phyloP scores from a whole-genome alignment of 2,113 vertebrate species.

The Rhinopithecus roxellana region DNA sequence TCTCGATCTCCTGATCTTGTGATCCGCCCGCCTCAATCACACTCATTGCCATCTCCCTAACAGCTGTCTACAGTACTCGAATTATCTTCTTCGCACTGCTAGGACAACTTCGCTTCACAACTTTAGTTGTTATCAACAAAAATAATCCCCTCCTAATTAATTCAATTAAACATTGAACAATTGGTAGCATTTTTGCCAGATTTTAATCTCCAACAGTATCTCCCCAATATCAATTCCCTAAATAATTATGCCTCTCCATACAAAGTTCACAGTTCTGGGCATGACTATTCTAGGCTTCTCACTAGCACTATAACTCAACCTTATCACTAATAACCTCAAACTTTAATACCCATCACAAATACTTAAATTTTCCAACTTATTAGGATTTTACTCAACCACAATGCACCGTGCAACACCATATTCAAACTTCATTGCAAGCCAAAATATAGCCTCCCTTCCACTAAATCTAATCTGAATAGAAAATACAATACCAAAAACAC shows the following conservation, averaged over 20 bases:
- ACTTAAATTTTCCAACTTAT: background rate
- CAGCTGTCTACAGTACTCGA: background rate
- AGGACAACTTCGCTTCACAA: background rate
- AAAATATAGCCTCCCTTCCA: background rate
- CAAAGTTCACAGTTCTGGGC: background rate
- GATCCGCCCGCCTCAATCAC: background rate
- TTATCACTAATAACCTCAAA: background rate
- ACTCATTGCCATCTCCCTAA: background rate
- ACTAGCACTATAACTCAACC: background rate
- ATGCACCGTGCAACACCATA: background rate
- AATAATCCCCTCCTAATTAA: background rate
- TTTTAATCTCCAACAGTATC: background rate
- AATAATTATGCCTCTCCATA: background rate
- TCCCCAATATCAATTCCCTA: accelerated
- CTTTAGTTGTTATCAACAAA: background rate
- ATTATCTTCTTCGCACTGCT: background rate
- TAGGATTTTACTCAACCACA: background rate
- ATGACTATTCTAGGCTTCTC: background rate
- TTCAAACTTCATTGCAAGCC: accelerated
- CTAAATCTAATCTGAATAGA: background rate
- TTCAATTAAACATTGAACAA: background rate
- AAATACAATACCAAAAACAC: background rate
- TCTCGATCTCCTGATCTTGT: no score
- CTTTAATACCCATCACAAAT: background rate
- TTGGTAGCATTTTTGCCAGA: background rate